phyloP scores from a whole-genome alignment of 2,888 invertebrate genomes.

The Allolobophora icterica region DNA sequence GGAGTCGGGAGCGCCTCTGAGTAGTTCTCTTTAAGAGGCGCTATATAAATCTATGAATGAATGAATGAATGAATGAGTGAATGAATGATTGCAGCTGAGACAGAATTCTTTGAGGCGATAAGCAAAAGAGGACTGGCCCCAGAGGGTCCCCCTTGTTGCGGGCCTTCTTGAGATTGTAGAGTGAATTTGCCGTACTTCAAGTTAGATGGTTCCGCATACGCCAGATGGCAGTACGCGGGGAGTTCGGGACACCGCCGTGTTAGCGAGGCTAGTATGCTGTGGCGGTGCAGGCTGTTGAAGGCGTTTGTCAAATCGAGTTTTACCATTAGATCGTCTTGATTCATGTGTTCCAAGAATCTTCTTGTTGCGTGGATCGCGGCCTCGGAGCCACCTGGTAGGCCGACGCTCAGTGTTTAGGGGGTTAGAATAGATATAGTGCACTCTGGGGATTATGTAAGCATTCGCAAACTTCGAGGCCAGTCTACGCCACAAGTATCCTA shows the following conservation, averaged over 20 bases:
- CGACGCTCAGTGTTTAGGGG: neutral
- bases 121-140: neutral
- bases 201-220: neutral
- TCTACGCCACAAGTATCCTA: too few species aligned
- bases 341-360: too few species aligned
- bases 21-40: too few species aligned
- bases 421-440: neutral
- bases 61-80: too few species aligned
- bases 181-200: neutral
- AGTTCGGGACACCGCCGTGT: neutral
- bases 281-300: too few species aligned
- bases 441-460: neutral
- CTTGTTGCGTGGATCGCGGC: slow-evolving; percentile 19
- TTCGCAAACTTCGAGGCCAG: slow-evolving; percentile 26
- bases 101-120: neutral
- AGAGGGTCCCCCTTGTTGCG: neutral
- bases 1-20: too few species aligned
- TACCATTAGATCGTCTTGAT: too few species aligned
- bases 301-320: too few species aligned
- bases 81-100: too few species aligned
- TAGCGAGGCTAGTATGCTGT: neutral
- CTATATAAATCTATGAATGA: too few species aligned
- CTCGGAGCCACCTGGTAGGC: neutral
- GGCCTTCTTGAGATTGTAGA: neutral
- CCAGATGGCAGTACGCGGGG: neutral